Conservation (phyloP, 2,797 vertebrate genomes). For the Passerculus sandwichensis region DNA sequence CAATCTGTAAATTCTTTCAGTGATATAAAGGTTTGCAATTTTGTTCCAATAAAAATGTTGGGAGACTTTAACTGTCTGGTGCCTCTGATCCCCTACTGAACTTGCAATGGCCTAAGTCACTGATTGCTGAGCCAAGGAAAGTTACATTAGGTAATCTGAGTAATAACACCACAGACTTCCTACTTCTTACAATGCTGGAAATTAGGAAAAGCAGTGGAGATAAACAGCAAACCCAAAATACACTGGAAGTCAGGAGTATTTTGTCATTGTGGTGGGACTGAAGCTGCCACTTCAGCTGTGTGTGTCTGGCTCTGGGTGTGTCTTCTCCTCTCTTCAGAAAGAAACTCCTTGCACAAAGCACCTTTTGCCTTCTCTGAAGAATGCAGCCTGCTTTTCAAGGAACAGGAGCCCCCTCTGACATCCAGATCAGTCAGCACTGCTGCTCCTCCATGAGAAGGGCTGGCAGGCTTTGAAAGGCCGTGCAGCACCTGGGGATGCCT, state of each 20-base stretch:
- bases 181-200: background rate
- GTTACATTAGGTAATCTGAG: background rate
- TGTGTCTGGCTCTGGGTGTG: background rate
- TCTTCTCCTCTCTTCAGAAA: background rate
- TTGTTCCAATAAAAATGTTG: constrained; percentile 16
- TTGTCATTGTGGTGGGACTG: background rate
- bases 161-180: background rate
- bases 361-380: background rate
- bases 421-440: background rate
- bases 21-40: constrained; percentile 18
- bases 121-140: constrained; percentile 28
- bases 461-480: background rate
- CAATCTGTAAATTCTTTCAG: constrained; percentile 41
- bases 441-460: background rate
- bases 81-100: background rate
- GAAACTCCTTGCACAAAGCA: background rate
- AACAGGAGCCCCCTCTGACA: background rate
- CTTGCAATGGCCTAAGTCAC: background rate
- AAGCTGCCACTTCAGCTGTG: background rate
- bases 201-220: background rate
- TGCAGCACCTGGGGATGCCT: background rate
- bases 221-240: background rate
- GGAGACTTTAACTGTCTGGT: background rate
- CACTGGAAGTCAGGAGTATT: background rate
- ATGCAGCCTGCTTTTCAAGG: background rate